Conservation (phyloP, 1,140 invertebrate genomes). For the Scaptomyza montana region DNA sequence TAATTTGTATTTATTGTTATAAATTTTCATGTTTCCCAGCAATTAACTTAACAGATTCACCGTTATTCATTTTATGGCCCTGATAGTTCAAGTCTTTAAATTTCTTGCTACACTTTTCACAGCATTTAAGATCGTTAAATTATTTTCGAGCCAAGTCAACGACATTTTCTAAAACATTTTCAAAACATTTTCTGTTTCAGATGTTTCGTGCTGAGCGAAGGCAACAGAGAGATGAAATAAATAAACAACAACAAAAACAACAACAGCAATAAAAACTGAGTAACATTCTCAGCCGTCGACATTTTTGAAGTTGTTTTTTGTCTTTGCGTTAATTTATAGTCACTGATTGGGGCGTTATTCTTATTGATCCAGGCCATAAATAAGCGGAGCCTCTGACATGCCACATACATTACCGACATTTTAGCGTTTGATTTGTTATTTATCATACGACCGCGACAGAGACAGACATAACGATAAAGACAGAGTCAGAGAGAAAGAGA, state of each 20-base stretch:
- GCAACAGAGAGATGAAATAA: slow-evolving; percentile 17
- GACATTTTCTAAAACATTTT: slow-evolving; percentile 41
- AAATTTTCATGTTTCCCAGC: neutral
- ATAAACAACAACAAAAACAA: slow-evolving; percentile 17
- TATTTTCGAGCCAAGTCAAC: slow-evolving; percentile 16
- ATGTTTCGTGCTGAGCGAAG: slow-evolving; percentile 11
- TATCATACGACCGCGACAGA: slow-evolving; percentile 72
- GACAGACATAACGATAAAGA: slow-evolving; percentile 30
- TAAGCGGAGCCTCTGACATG: slow-evolving; percentile 80
- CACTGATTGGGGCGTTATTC: slow-evolving; percentile 83
- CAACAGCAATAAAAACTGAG: slow-evolving; percentile 25
- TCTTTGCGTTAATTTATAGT: slow-evolving; percentile 83
- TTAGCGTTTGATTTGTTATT: slow-evolving; percentile 84
- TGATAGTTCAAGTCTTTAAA: slow-evolving; percentile 12
- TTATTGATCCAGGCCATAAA: slow-evolving; percentile 84
- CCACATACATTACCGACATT: slow-evolving; percentile 83
- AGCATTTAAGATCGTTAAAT: slow-evolving; percentile 10
- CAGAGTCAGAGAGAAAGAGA: slow-evolving; percentile 17
- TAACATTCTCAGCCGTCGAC: slow-evolving; percentile 74
- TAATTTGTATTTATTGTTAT: too few relatives aligned
- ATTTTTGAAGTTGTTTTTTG: slow-evolving; percentile 74
- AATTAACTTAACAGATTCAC: neutral
- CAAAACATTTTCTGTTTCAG: slow-evolving; percentile 20
- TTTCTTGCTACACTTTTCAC: slow-evolving; percentile 20
- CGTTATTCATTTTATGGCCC: slow-evolving; percentile 9